Evolutionary conservation across 2,113 vertebrate species (phyloP).

Genomic region (Eulemur macaco): DNA sequence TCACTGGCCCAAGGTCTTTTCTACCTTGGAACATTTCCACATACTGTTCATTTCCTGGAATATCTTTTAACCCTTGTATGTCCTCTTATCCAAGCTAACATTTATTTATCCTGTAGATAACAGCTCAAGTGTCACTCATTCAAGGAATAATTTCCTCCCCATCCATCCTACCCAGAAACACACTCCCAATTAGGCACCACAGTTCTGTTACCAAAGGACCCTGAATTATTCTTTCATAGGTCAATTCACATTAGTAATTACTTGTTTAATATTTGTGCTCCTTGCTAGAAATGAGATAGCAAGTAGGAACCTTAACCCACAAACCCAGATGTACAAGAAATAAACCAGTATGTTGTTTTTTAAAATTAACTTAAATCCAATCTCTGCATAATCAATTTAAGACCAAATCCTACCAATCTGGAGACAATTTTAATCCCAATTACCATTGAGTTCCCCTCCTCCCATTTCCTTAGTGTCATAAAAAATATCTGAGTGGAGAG

Average conservation of each 20-base stretch:
- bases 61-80: neutral
- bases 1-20: neutral
- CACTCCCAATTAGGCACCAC: neutral
- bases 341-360: neutral
- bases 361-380: neutral
- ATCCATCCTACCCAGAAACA: neutral
- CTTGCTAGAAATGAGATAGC: neutral
- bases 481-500: neutral
- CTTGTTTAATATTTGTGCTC: neutral
- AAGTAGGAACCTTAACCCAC: neutral
- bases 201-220: neutral
- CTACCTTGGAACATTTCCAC: neutral
- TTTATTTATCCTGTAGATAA: neutral
- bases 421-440: neutral
- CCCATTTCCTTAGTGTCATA: neutral
- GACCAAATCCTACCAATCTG: neutral
- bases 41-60: neutral
- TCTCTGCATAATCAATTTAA: neutral
- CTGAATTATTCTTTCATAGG: neutral
- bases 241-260: neutral
- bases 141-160: neutral
- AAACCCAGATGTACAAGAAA: neutral
- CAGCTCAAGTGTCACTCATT: neutral
- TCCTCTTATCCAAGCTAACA: neutral
- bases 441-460: neutral